These are phyloP conservation scores for Planococcus citri DNA, from an alignment of 1,140 invertebrate genomes.

Conservation along the genomic window DNA sequence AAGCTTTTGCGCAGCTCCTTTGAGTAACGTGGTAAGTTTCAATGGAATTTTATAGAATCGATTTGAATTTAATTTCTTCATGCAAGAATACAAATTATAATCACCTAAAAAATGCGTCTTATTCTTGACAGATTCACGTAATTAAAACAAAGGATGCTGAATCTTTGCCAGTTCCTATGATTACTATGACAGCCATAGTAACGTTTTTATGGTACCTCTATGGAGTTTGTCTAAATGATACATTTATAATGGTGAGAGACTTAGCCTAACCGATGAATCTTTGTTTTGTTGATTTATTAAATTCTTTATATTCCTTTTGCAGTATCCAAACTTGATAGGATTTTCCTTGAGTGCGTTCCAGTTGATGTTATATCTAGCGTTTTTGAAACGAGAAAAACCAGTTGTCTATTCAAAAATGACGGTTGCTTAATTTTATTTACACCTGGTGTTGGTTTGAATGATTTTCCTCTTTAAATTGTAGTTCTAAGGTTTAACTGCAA, in stretches of 20 bases:
- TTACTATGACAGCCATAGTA: conserved; percentile 9
- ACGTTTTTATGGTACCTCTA: conserved; percentile 21
- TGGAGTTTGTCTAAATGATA: conserved; percentile 10
- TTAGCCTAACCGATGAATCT: background rate
- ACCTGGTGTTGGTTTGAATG: background rate
- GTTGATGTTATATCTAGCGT: background rate
- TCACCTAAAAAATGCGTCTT: too few relatives aligned
- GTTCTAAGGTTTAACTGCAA: background rate
- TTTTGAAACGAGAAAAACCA: background rate
- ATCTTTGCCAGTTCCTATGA: conserved; percentile 18
- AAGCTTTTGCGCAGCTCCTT: conserved; percentile 11
- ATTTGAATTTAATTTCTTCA: too few relatives aligned
- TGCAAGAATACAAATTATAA: too few relatives aligned
- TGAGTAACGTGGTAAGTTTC: background rate
- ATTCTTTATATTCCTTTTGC: background rate
- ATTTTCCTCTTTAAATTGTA: background rate
- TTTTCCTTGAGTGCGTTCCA: background rate
- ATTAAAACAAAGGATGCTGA: conserved; percentile 12
- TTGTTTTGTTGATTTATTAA: background rate
- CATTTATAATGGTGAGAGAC: conserved; percentile 9
- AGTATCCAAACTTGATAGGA: conserved; percentile 12
- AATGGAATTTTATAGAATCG: too few relatives aligned
- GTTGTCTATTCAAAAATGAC: background rate
- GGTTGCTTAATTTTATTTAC: background rate
- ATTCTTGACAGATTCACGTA: background rate